Evolutionary conservation across 2,113 vertebrate genomes (phyloP), one percentile per base, ranked within the genome.

Genomic region (Carassius gibelio): DNA sequence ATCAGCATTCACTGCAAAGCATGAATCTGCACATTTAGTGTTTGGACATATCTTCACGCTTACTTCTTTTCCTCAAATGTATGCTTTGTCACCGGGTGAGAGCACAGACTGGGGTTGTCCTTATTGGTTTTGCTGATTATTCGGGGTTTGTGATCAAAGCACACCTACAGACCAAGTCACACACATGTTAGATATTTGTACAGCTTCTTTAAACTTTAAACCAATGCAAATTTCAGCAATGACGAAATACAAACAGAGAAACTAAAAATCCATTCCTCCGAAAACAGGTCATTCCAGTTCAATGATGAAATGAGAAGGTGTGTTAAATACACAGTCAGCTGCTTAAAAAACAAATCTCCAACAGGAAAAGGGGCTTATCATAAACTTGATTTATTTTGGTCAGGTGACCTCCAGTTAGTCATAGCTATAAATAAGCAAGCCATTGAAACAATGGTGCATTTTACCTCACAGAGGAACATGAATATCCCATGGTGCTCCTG

Each of bases 91-190:
- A 96, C 95, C 8, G 97, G 96, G 87, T 99, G 97, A 91, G 97
- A 98, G 94, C 98, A 99, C 78, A 95, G 93, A 34, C 94, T 92
- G 13, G 96, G 94, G 82, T 96, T 95, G 89, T 98, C 97, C 91
- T 97, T 98, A 93, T 96, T 98, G 91, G 95, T 96, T 94, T 98
- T 99, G 95, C 97, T 98, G 95, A 99, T 99, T 92, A 98, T 99
- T 95, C 98, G 95, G 85, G 98, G 98, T 90, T 99, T 99, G 94
- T 99, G 97, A 93, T 99, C 98, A 94, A 99, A 99, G 93, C 98
- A 99, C 91, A 96, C 97, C 98, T 99, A 91, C 17, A 87, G 34
- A 88, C 50, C 64, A 86, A 34, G 72, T 61, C 87, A 89, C 66
- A 85, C 34, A 74, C 13, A n/a, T n/a, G 38, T 89, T 79, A 84